phyloP scores from a whole-genome alignment of 2,797 vertebrate genomes.

The Sebastes reedi region DNA sequence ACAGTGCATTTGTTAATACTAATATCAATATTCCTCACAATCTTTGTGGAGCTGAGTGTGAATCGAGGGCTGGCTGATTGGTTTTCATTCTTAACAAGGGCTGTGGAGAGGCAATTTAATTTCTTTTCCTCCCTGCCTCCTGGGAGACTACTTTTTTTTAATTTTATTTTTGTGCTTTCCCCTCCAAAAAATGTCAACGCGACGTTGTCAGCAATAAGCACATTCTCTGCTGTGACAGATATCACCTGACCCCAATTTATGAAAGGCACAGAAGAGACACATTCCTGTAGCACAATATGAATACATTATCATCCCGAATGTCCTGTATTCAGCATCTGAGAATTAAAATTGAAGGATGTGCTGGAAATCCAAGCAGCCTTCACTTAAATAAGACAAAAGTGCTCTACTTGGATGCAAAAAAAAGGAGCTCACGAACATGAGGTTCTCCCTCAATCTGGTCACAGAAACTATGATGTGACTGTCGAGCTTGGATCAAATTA shows the following conservation, averaged over 20 bases:
- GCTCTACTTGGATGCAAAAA: slow-evolving; percentile 20
- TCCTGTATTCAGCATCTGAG: slow-evolving; percentile 34
- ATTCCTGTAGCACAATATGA: slow-evolving; percentile 58
- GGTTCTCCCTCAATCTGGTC: background rate
- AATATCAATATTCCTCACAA: slow-evolving; percentile 68
- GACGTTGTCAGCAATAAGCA: slow-evolving; percentile 73
- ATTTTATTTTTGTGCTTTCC: slow-evolving; percentile 65
- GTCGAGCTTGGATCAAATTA: slow-evolving; percentile 14
- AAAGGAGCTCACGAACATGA: slow-evolving; percentile 9
- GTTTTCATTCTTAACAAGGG: slow-evolving; percentile 74
- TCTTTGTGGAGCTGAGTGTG: slow-evolving; percentile 57
- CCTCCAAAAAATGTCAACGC: slow-evolving; percentile 77
- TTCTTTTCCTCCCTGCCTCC: slow-evolving; percentile 61
- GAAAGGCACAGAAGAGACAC: slow-evolving; percentile 60
- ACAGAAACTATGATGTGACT: background rate
- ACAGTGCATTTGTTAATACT: slow-evolving; percentile 62
- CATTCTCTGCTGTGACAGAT: slow-evolving; percentile 73
- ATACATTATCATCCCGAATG: slow-evolving; percentile 67
- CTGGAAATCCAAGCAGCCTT: slow-evolving; percentile 33
- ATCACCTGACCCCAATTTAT: slow-evolving; percentile 83
- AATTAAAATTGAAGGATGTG: slow-evolving; percentile 40
- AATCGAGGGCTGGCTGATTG: slow-evolving; percentile 65
- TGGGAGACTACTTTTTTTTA: slow-evolving; percentile 43
- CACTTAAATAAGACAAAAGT: slow-evolving; percentile 60
- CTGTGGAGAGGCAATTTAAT: slow-evolving; percentile 77